phyloP scores from a whole-genome alignment of 2,888 invertebrate species.

The Plebejus anna region DNA sequence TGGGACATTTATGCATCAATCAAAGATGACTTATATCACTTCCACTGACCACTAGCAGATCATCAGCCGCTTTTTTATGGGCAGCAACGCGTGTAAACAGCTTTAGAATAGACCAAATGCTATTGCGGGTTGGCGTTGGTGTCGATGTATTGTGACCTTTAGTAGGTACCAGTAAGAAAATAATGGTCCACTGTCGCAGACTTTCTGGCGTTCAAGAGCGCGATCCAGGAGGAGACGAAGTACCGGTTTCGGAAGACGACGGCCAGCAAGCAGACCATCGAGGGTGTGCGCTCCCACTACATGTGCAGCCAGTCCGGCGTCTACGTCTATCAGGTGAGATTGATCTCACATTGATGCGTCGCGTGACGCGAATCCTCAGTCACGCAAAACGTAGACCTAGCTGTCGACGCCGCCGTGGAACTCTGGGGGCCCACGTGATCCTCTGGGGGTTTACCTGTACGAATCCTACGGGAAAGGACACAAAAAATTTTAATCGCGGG shows the following conservation, averaged over 20 bases:
- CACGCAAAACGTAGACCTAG: no score
- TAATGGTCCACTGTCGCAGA: conserved; percentile 45
- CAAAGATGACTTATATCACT: not conserved
- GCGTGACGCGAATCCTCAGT: no score
- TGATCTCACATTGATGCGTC: no score
- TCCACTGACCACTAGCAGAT: no score
- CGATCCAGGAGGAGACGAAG: conserved; percentile 68
- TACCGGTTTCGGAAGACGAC: conserved; percentile 69
- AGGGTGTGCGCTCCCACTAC: conserved; percentile 68
- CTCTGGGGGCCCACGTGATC: no score
- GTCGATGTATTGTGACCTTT: not conserved
- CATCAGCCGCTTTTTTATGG: no score
- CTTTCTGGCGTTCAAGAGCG: conserved; percentile 68
- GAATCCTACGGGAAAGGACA: no score
- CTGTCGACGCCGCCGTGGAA: no score
- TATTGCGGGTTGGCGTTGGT: not conserved
- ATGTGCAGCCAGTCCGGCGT: conserved; percentile 75
- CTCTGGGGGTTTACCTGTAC: no score
- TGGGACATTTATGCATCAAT: not conserved
- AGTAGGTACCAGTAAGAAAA: not conserved
- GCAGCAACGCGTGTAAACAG: not conserved
- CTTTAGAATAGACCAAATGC: no score
- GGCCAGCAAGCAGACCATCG: conserved; percentile 71
- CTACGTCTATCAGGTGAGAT: conserved; percentile 64
- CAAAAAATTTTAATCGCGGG: no score